These are phyloP conservation scores for Hyperopisus bebe DNA, from an alignment of 2,113 vertebrate genomes.

Conservation along the genomic window DNA sequence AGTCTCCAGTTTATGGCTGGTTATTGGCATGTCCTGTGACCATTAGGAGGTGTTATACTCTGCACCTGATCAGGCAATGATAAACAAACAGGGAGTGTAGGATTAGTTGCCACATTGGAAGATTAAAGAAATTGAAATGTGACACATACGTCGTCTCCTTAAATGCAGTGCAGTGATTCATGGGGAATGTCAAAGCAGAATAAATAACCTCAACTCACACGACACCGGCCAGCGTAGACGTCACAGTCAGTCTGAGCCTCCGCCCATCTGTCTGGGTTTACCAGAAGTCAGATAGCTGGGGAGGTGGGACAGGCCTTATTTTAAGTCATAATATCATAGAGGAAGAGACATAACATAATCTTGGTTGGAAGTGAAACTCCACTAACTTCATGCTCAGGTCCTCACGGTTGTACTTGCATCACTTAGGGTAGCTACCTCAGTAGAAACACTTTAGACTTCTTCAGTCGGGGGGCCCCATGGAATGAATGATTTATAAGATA, in stretches of 20 bases:
- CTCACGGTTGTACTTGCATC: not conserved
- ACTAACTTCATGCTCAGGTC: not conserved
- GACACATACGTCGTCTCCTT: not conserved
- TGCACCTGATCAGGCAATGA: not conserved
- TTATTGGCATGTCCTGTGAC: not conserved
- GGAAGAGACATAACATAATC: not conserved
- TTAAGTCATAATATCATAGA: not conserved
- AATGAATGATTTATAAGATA: not conserved
- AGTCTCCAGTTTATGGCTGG: not conserved
- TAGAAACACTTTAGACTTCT: not conserved
- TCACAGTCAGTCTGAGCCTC: not conserved
- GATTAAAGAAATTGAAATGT: not conserved
- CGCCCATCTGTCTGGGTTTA: not conserved
- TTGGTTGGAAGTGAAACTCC: not conserved
- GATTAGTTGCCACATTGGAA: not conserved
- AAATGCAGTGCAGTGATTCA: not conserved
- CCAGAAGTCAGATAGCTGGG: not conserved
- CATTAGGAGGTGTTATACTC: not conserved
- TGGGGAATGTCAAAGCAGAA: not conserved
- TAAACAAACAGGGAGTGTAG: not conserved
- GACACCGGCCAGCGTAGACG: not conserved
- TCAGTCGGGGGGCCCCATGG: not conserved
- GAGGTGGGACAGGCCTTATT: not conserved
- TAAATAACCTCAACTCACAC: not conserved
- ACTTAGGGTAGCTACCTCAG: not conserved